phyloP scores from a whole-genome alignment of 1,140 invertebrate genomes.

The Eueides isabella region DNA sequence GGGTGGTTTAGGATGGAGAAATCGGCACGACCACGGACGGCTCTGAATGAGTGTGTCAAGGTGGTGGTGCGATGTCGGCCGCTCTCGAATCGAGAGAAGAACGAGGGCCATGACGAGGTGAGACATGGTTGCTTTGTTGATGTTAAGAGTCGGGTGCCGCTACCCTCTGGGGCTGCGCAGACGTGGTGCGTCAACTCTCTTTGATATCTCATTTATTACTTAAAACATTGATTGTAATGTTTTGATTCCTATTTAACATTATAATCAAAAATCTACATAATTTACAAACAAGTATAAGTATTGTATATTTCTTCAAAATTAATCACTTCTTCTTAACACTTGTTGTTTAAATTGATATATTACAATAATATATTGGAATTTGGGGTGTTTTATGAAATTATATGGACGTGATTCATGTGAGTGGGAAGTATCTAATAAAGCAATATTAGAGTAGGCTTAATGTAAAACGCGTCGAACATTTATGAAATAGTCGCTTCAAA shows the following conservation, averaged over 20 bases:
- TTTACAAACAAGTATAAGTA: not conserved
- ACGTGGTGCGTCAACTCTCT: conserved; percentile 55
- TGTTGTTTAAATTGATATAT: not conserved
- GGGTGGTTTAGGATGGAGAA: conserved; percentile 75
- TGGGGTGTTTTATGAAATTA: conserved; percentile 27
- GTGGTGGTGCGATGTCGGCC: conserved; percentile 96
- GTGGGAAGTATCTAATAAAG: conserved; percentile 34
- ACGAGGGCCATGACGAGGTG: conserved; percentile 88
- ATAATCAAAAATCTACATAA: not conserved
- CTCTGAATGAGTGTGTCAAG: conserved; percentile 90
- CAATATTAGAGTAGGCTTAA: conserved; percentile 24
- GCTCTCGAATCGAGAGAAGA: conserved; percentile 91
- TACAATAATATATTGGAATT: not conserved
- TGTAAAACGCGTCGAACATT: conserved; percentile 18
- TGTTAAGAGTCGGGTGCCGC: conserved; percentile 41
- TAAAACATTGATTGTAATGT: not conserved
- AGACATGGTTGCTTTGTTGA: conserved; percentile 57
- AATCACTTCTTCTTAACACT: not conserved
- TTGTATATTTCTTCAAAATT: not conserved
- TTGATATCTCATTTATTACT: not conserved
- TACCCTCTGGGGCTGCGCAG: conserved; percentile 55
- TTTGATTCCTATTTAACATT: not conserved
- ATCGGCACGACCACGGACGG: conserved; percentile 76
- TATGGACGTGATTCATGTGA: conserved; percentile 43
- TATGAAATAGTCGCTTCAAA: conserved; percentile 19